phyloP scores from a whole-genome alignment of 2,888 invertebrate genomes.

The Corbicula japonica region DNA sequence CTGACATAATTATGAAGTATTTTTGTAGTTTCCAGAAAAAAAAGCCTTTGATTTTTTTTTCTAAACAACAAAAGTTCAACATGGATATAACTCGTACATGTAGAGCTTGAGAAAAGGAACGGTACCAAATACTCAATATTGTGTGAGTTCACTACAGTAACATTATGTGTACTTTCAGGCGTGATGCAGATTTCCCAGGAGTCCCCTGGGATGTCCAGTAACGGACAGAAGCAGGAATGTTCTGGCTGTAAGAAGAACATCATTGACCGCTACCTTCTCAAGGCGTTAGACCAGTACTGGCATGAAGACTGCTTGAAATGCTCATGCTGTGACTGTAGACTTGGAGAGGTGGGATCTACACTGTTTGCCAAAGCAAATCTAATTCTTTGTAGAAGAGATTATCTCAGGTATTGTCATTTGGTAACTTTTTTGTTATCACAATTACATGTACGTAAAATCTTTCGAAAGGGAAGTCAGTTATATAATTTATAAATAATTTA shows the following conservation, averaged over 20 bases:
- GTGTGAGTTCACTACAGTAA: too few species aligned
- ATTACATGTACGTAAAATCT: too few species aligned
- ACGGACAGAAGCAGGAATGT: constrained; percentile 88
- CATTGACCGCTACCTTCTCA: constrained; percentile 93
- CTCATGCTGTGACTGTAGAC: constrained; percentile 96
- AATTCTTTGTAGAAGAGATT: constrained; percentile 96
- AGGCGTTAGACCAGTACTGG: constrained; percentile 95
- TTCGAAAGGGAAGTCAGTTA: too few species aligned
- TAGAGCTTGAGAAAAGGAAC: too few species aligned
- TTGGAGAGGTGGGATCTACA: constrained; percentile 97
- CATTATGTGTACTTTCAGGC: constrained; percentile 68
- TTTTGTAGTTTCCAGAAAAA: too few species aligned
- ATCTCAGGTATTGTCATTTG: constrained; percentile 92
- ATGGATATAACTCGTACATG: too few species aligned
- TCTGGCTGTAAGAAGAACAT: constrained; percentile 95
- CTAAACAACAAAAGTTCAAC: too few species aligned
- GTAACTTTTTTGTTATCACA: too few species aligned
- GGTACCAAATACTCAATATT: too few species aligned
- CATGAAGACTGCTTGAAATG: constrained; percentile 96
- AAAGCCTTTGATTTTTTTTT: too few species aligned
- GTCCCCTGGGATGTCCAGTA: constrained; percentile 52
- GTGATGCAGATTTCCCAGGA: constrained; percentile 81
- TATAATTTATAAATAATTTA: too few species aligned
- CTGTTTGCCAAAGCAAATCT: constrained; percentile 96
- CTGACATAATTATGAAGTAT: too few species aligned